Evolutionary conservation across 1,140 invertebrate species (phyloP), one percentile per base, ranked within the genome.

Genomic region (Euwallacea similis): DNA sequence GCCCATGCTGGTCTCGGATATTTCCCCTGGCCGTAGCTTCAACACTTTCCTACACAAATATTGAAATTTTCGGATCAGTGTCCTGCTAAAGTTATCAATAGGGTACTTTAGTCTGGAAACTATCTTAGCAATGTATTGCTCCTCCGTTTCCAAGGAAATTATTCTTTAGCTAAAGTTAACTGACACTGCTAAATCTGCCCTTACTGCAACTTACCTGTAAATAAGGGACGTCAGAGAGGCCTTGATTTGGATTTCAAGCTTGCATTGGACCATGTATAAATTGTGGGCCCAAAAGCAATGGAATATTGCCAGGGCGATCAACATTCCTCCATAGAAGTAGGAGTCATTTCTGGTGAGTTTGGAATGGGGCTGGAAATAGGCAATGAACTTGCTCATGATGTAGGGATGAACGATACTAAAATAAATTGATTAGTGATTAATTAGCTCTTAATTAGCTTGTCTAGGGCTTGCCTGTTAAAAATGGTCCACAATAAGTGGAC

Each of bases 191-290:
- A 33, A 4, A 33, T 33, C 21, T 33, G 21, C 21, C 21, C 21
- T 33, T 33, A 33, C 21, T 33, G 21, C 2, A 43, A 66, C 91
- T 89, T 87, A 95, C 94, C 79, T 88, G 77, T 95, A 96, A 66
- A 96, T 88, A 0, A 95, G 80, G 0, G 91, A 90, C 55, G 91
- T 93, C 69, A 90, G 88, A 0, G 88, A 91, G 0, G 95, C 83
- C 7, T 93, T 83, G 67, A 93, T 85, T 80, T 92, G 90, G 82
- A 90, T 88, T 42, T 88, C 89, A 77, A 89, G 84, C 77, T 90
- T 85, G 33, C 90, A 78, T 7, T 78, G 83, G 63, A 85, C 87
- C 81, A 95, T 88, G 84, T 95, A 90, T 76, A 91, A 92, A 7
- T 90, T 89, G 84, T 97, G 93, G 71, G 92, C 87, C 50, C 90